Evolutionary conservation across 2,797 vertebrate genomes (phyloP).

Genomic region (Rallus crepitans): DNA sequence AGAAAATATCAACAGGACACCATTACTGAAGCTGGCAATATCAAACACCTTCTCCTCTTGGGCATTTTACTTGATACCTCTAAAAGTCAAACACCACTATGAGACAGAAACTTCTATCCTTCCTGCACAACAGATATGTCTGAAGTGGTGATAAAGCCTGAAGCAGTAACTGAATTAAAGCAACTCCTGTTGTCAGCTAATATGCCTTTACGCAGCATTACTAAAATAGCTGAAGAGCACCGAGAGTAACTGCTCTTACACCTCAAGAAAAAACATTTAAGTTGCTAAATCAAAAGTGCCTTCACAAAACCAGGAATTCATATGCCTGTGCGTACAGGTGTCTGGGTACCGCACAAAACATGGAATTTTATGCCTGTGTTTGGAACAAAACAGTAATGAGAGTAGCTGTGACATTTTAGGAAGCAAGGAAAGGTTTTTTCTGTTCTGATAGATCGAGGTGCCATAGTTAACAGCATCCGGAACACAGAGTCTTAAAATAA

Average conservation of each 20-base stretch:
- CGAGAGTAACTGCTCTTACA: not conserved
- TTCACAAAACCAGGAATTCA: not conserved
- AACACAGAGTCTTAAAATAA: not conserved
- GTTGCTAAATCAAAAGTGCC: not conserved
- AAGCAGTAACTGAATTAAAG: not conserved
- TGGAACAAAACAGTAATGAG: not conserved
- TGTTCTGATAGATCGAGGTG: not conserved
- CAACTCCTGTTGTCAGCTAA: not conserved
- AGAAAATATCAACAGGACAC: not conserved
- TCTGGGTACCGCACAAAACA: not conserved
- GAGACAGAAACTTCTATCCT: not conserved
- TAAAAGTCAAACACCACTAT: slow-evolving; percentile 3
- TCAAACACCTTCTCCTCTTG: not conserved
- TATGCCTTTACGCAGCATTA: not conserved
- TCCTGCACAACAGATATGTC: not conserved
- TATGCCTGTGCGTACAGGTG: not conserved
- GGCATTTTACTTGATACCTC: not conserved
- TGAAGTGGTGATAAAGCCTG: not conserved
- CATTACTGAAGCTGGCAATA: not conserved
- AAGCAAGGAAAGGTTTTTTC: not conserved
- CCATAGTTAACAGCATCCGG: not conserved
- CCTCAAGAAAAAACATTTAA: not conserved
- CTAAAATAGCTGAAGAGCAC: not conserved
- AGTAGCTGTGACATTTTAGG: not conserved
- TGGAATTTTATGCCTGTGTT: not conserved